phyloP scores from a whole-genome alignment of 2,888 invertebrate genomes.

The Agrochola macilenta region DNA sequence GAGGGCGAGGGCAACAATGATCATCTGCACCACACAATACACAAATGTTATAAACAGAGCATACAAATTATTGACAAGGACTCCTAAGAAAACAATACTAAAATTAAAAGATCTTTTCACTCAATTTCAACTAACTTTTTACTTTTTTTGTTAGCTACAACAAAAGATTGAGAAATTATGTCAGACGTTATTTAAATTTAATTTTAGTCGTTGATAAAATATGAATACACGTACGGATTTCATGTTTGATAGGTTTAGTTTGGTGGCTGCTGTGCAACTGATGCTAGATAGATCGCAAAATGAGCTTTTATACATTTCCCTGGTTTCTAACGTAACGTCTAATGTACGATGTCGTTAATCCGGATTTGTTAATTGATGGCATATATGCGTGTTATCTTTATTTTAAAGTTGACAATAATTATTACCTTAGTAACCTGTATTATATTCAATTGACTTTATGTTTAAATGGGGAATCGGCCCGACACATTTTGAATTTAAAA shows the following conservation, averaged over 20 bases:
- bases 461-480: neutral
- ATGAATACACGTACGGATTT: slow-evolving; percentile 57
- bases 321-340: slow-evolving; percentile 18
- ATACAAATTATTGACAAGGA: neutral
- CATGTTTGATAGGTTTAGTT: slow-evolving; percentile 53
- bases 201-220: neutral
- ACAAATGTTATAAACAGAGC: neutral
- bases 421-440: slow-evolving; percentile 30
- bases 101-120: neutral
- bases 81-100: neutral
- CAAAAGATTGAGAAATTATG: neutral
- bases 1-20: slow-evolving; percentile 58
- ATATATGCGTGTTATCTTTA: slow-evolving; percentile 35
- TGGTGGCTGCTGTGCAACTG: slow-evolving; percentile 55
- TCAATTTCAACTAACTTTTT: neutral
- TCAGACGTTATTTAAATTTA: no score
- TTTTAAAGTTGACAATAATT: slow-evolving; percentile 40
- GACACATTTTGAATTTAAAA: neutral
- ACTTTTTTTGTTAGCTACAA: neutral
- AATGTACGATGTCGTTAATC: slow-evolving; percentile 37
- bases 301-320: slow-evolving; percentile 56
- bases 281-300: slow-evolving; percentile 24
- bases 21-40: slow-evolving; percentile 33
- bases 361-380: slow-evolving; percentile 26
- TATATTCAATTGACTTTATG: neutral